phyloP scores from a whole-genome alignment of 2,888 invertebrate genomes.

The Ganaspis brasiliensis region DNA sequence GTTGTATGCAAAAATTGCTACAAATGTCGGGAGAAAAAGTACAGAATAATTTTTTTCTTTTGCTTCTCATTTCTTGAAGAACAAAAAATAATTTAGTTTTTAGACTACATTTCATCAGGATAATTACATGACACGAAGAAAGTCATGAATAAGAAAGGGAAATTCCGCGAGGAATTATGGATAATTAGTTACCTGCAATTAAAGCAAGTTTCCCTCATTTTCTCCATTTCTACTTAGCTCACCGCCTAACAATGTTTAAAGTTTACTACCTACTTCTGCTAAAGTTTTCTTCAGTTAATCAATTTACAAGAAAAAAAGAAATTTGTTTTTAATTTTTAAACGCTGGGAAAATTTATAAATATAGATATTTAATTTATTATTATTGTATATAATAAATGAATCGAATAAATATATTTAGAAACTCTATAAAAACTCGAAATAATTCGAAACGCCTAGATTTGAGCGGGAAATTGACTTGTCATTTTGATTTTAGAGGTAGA shows the following conservation, averaged over 20 bases:
- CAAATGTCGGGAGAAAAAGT: background rate
- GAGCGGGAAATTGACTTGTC: too few species aligned
- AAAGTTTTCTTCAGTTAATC: background rate
- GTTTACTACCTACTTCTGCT: background rate
- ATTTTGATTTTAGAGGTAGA: too few species aligned
- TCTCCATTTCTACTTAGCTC: background rate
- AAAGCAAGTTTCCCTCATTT: background rate
- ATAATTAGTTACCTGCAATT: background rate
- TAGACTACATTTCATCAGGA: background rate
- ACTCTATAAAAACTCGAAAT: too few species aligned
- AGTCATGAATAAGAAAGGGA: slow-evolving; percentile 9
- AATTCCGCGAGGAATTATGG: background rate
- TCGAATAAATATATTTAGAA: too few species aligned
- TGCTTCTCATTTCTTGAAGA: background rate
- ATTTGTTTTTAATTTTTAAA: too few species aligned
- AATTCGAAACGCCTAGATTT: too few species aligned
- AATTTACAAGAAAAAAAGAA: too few species aligned
- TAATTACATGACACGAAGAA: background rate
- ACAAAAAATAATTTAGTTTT: background rate
- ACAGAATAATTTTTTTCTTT: background rate
- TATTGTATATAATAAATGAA: too few species aligned
- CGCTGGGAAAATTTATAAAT: too few species aligned
- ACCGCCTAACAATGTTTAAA: slow-evolving; percentile 11
- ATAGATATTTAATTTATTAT: too few species aligned
- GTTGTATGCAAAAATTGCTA: background rate